These are phyloP conservation scores for Haliclona indistincta DNA, from an alignment of 37 sponge, comb jelly and placozoan genomes.

Conservation along the genomic window DNA sequence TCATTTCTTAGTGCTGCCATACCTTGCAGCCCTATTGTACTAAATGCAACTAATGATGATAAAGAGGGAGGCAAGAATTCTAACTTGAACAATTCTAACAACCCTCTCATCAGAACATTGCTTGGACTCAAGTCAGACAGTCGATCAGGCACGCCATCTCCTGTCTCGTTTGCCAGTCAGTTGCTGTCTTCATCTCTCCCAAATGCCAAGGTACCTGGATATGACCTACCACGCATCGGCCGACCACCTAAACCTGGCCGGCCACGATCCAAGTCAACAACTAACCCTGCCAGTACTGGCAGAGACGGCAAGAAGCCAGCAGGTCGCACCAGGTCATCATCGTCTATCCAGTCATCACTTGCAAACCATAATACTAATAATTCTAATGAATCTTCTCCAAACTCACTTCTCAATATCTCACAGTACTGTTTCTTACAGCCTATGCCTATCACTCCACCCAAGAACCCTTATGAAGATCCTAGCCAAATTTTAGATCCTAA, in stretches of 20 bases:
- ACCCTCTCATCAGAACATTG: slow-evolving; percentile 11
- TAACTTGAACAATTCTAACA: slow-evolving; percentile 53
- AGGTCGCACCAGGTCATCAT: background rate
- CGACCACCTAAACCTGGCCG: slow-evolving; percentile 44
- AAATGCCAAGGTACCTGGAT: background rate
- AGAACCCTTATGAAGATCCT: slow-evolving; percentile 59
- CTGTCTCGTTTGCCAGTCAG: slow-evolving; percentile 6
- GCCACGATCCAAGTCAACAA: slow-evolving; percentile 55
- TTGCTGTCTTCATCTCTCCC: background rate
- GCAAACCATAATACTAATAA: slow-evolving; percentile 27
- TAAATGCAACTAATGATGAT: slow-evolving; percentile 12
- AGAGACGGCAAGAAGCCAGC: background rate
- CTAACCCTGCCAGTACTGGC: background rate
- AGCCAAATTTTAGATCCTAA: slow-evolving; percentile 52
- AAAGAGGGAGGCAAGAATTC: slow-evolving; percentile 7
- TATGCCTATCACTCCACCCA: slow-evolving; percentile 68
- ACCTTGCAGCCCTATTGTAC: slow-evolving; percentile 36
- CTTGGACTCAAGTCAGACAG: background rate
- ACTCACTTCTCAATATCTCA: slow-evolving; percentile 33
- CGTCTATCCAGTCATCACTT: background rate
- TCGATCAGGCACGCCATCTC: slow-evolving; percentile 41
- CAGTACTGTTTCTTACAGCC: slow-evolving; percentile 23
- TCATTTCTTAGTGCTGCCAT: slow-evolving; percentile 49
- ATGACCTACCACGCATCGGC: background rate
- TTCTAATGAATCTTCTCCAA: slow-evolving; percentile 36